Conservation (phyloP, 2,113 vertebrate genomes). For the Andinoacara biseriatus region DNA sequence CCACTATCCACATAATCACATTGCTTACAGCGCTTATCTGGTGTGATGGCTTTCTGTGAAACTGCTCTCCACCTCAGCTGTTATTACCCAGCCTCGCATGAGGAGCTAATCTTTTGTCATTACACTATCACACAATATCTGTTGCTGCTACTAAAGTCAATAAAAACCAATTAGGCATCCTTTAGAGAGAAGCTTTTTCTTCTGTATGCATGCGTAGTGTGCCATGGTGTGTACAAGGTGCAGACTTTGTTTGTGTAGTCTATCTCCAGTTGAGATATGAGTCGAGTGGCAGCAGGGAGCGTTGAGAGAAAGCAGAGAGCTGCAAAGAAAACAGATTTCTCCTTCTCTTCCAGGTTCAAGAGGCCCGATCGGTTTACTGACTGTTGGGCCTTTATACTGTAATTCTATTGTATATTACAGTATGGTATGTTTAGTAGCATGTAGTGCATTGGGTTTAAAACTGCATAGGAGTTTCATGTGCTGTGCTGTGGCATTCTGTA, state of each 20-base stretch:
- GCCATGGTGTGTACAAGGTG: slow-evolving; percentile 2
- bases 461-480: neutral
- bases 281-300: slow-evolving; percentile 29
- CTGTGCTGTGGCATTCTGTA: neutral
- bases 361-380: slow-evolving; percentile 14
- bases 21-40: slow-evolving; percentile 70
- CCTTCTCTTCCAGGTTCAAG: slow-evolving; percentile 24
- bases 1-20: slow-evolving; percentile 66
- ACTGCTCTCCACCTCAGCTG: slow-evolving; percentile 60
- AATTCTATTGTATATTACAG: neutral
- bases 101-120: slow-evolving; percentile 70
- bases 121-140: slow-evolving; percentile 66
- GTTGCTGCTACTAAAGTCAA: slow-evolving; percentile 64
- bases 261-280: slow-evolving; percentile 42
- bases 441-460: neutral
- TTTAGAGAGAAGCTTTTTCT: slow-evolving; percentile 33
- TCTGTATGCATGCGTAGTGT: neutral
- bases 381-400: neutral
- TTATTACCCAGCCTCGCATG: slow-evolving; percentile 57
- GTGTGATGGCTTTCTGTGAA: slow-evolving; percentile 51
- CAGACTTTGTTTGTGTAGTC: slow-evolving; percentile 4
- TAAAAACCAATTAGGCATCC: slow-evolving; percentile 69
- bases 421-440: neutral
- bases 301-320: slow-evolving; percentile 23
- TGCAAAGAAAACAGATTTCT: slow-evolving; percentile 22